phyloP scores from a whole-genome alignment of 2,888 invertebrate species.

The Diabrotica balteata region DNA sequence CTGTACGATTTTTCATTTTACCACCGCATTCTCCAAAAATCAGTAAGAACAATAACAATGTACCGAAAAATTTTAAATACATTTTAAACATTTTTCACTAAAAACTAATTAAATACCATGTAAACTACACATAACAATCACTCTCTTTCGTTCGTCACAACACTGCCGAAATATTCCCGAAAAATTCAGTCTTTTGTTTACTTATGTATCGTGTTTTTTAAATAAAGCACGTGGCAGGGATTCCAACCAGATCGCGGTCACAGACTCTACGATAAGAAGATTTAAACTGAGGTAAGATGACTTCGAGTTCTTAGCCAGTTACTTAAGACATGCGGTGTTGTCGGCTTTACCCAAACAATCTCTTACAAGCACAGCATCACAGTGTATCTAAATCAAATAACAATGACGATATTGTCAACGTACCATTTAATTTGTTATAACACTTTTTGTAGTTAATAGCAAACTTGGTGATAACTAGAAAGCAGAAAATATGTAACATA shows the following conservation, averaged over 20 bases:
- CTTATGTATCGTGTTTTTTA: conserved; percentile 24
- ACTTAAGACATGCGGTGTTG: conserved; percentile 39
- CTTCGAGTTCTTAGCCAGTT: conserved; percentile 40
- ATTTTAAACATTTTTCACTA: conserved; percentile 34
- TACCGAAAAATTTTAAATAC: conserved; percentile 30
- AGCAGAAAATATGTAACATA: no score
- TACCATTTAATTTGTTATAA: no score
- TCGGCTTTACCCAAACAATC: conserved; percentile 3
- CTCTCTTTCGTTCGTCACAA: conserved; percentile 18
- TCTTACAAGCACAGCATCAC: neutral
- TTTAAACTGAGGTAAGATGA: conserved; percentile 50
- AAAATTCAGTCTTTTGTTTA: conserved; percentile 18
- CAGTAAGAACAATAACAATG: conserved; percentile 35
- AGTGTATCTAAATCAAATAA: no score
- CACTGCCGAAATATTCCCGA: neutral
- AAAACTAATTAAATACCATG: conserved; percentile 11
- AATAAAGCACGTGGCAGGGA: conserved; percentile 47
- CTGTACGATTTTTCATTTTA: conserved; percentile 45
- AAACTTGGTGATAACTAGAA: no score
- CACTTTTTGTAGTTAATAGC: no score
- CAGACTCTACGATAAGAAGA: conserved; percentile 49
- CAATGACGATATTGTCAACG: no score
- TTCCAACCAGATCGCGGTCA: conserved; percentile 40
- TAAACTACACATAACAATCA: conserved; percentile 30
- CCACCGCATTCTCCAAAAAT: conserved; percentile 34